Evolutionary conservation across 2,888 invertebrate genomes (phyloP), one percentile per base, ranked within the genome.

Genomic region (Pinctada fucata): DNA sequence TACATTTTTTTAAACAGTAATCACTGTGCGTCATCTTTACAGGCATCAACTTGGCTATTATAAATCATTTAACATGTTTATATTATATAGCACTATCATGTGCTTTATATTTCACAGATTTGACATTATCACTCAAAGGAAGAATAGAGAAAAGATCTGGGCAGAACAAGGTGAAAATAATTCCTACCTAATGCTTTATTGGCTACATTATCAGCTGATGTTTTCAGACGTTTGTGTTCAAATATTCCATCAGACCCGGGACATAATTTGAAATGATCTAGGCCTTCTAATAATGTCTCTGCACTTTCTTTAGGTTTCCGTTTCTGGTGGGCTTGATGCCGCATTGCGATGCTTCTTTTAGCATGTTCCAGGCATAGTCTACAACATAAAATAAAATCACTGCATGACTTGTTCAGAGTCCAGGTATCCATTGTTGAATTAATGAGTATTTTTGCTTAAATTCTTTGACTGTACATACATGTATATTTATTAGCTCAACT

Each of bases 361-460:
- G 95, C 94, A 91, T 96, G 96, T 83, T 96, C 95, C 68, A 94
- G 92, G 88, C 96, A 96, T 85, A 95, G 95, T 45, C 95, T 95
- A 70, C 89, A 90, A 72, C 63, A n/a, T 6, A 6, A 71, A 52
- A 2, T 13, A 10, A 13, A 72, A 66, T 31, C 31, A 65, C 31
- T 65, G 31, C 6, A 65, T 65, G 4, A 16, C 4, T 65, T 65
- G 65, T 10, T 65, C 6, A 65, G 31, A 65, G 31, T 5, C 4
- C 31, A 3, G 4, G 31, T 10, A 65, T 4, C 65, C 13, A 16
- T 6, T 65, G 65, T 4, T 10, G 4, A 3, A 65, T 65, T 65
- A 65, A 65, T 10, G 4, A 10, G 65, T 65, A 65, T 16, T 16
- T 3, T 65, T 10, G 31, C 65, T 16, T 65, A 31, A 16, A 65